phyloP scores from a whole-genome alignment of 2,888 invertebrate genomes.

The Pherbina coryleti region DNA sequence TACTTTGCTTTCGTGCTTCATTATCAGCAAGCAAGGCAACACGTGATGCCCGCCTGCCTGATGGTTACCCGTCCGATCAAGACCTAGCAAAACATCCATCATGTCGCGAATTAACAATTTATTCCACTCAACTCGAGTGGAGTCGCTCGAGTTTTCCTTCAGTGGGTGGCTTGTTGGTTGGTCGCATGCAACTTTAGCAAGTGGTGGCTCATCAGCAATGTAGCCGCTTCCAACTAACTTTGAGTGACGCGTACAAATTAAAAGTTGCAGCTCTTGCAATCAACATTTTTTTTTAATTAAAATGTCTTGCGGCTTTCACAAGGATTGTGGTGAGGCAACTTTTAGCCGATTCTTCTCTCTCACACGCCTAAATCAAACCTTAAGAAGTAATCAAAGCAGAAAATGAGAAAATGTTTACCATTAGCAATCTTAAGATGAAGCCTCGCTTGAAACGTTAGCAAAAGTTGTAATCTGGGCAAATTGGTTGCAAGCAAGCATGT shows the following conservation, averaged over 20 bases:
- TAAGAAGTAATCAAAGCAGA: conserved; percentile 22
- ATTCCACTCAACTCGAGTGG: conserved; percentile 28
- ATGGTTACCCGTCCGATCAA: neutral
- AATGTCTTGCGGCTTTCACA: conserved; percentile 1
- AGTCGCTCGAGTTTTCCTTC: neutral
- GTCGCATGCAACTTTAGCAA: neutral
- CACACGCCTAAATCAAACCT: neutral
- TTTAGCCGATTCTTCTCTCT: neutral
- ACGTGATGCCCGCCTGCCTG: neutral
- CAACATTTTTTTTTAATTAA: conserved; percentile 21
- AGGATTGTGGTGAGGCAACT: neutral
- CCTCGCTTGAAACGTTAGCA: neutral
- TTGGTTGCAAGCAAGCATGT: neutral
- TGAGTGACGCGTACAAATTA: conserved; percentile 20
- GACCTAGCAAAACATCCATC: conserved; percentile 9
- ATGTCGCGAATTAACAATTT: conserved; percentile 24
- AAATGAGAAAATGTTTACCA: neutral
- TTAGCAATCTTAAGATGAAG: neutral
- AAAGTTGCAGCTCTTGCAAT: conserved; percentile 24
- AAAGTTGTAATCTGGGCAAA: neutral
- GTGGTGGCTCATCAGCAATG: conserved; percentile 17
- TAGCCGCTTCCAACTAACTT: neutral
- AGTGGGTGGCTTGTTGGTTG: neutral
- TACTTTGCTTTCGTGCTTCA: neutral
- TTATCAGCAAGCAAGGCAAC: neutral